phyloP scores from a whole-genome alignment of 2,888 invertebrate genomes.

The Volucella inanis region DNA sequence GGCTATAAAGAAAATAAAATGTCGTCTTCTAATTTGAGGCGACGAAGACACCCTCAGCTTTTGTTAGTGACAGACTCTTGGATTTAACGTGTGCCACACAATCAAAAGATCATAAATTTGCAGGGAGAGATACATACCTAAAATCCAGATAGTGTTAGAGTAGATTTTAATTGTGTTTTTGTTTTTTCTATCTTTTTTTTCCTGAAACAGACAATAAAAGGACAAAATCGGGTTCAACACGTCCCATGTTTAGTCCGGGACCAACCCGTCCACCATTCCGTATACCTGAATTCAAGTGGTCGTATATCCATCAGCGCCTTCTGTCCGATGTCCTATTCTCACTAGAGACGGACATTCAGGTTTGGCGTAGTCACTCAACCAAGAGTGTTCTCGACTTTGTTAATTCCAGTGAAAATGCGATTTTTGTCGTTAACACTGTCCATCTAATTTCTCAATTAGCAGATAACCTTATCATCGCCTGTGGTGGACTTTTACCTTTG shows the following conservation, averaged over 20 bases:
- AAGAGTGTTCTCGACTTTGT: constrained; percentile 99
- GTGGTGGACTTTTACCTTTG: constrained; percentile 97
- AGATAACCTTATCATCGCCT: constrained; percentile 99
- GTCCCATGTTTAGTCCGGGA: constrained; percentile 97
- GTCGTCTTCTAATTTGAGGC: constrained; percentile 23
- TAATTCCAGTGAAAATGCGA: constrained; percentile 98
- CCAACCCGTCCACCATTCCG: constrained; percentile 97
- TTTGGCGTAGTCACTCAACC: constrained; percentile 95
- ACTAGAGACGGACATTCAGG: constrained; percentile 98
- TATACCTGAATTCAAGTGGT: constrained; percentile 99
- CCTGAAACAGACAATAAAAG: constrained; percentile 78
- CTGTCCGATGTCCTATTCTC: constrained; percentile 98
- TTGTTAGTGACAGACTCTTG: constrained; percentile 47
- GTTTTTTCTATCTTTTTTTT: constrained; percentile 10
- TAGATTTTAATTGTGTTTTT: constrained; percentile 39
- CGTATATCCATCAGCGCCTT: constrained; percentile 97
- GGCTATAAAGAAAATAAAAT: constrained; percentile 39
- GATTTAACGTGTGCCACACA: constrained; percentile 55
- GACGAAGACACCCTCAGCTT: constrained; percentile 28
- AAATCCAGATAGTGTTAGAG: not conserved
- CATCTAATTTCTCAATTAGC: constrained; percentile 99
- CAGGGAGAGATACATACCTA: constrained; percentile 1
- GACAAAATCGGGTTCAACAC: constrained; percentile 87
- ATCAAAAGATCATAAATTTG: constrained; percentile 65
- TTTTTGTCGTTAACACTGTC: constrained; percentile 99